phyloP scores from a whole-genome alignment of 2,113 vertebrate species.

The Perccottus glenii region DNA sequence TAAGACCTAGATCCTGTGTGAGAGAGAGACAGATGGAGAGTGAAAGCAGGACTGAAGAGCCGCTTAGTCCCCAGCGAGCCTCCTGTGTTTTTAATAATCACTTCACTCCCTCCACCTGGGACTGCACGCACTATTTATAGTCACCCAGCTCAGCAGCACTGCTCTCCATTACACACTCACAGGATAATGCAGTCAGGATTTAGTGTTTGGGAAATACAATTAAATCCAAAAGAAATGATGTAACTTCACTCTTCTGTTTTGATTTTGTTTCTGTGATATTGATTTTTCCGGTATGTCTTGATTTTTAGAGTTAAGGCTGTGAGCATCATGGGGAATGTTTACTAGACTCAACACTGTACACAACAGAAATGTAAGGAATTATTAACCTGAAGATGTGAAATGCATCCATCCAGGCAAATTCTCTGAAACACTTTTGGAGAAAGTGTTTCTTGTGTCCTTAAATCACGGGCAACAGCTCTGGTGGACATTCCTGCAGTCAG shows the following conservation, averaged over 20 bases:
- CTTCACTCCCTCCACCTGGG: conserved; percentile 61
- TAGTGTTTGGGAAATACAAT: not conserved
- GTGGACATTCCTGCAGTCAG: too few relatives aligned
- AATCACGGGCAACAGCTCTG: too few relatives aligned
- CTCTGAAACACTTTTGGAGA: too few relatives aligned
- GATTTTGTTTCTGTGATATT: too few relatives aligned
- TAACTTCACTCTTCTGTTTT: too few relatives aligned
- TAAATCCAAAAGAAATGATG: not conserved
- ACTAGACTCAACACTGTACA: too few relatives aligned
- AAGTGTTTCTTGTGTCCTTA: too few relatives aligned
- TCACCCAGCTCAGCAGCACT: conserved; percentile 46
- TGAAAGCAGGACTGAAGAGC: conserved; percentile 21
- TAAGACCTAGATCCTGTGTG: conserved; percentile 43
- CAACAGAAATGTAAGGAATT: too few relatives aligned
- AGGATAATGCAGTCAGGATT: conserved; percentile 20
- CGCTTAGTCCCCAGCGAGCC: conserved; percentile 46
- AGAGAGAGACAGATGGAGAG: conserved; percentile 53
- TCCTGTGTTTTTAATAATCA: conserved; percentile 76
- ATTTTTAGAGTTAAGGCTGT: too few relatives aligned
- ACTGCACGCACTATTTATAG: conserved; percentile 64
- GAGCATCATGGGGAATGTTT: too few relatives aligned
- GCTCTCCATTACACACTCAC: conserved; percentile 55
- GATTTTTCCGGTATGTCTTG: too few relatives aligned
- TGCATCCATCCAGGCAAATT: too few relatives aligned
- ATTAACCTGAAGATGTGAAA: not conserved